A percentile compares a stretch with the other conserved stretches of the same genome.
Conservation (phyloP, 2,113 vertebrate species). For the Sminthopsis crassicaudata region DNA sequence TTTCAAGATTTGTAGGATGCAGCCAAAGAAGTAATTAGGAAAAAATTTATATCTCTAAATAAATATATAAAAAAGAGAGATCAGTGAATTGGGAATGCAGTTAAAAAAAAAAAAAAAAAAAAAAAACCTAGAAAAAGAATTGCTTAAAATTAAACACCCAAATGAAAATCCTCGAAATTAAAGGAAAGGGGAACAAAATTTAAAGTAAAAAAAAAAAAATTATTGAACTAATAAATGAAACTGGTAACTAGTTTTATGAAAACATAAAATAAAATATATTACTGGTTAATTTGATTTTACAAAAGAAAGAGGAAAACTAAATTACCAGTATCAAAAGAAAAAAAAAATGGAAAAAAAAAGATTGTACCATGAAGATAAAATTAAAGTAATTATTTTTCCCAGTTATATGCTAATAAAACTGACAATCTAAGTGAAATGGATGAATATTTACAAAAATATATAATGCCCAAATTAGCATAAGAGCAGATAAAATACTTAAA, state of each 20-base stretch:
- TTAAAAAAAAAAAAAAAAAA: no score
- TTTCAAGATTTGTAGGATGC: background rate
- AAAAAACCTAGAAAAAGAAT: background rate
- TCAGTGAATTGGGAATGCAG: background rate
- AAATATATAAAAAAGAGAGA: background rate
- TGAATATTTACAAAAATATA: background rate
- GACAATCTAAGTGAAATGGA: background rate
- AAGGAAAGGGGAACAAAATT: background rate
- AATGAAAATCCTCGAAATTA: background rate
- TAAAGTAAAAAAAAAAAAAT: background rate
- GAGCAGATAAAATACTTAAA: background rate
- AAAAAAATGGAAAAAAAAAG: background rate
- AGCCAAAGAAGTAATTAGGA: background rate
- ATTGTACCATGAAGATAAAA: background rate
- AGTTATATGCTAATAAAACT: background rate
- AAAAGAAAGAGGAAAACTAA: background rate
- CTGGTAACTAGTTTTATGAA: background rate
- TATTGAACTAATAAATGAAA: background rate
- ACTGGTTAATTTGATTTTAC: background rate
- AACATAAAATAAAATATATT: background rate
- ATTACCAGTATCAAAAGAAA: background rate
- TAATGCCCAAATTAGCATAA: background rate
- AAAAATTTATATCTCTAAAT: background rate
- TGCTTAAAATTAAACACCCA: background rate
- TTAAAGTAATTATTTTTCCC: background rate